phyloP scores from a whole-genome alignment of 2,888 invertebrate species.

The Cancer borealis region DNA sequence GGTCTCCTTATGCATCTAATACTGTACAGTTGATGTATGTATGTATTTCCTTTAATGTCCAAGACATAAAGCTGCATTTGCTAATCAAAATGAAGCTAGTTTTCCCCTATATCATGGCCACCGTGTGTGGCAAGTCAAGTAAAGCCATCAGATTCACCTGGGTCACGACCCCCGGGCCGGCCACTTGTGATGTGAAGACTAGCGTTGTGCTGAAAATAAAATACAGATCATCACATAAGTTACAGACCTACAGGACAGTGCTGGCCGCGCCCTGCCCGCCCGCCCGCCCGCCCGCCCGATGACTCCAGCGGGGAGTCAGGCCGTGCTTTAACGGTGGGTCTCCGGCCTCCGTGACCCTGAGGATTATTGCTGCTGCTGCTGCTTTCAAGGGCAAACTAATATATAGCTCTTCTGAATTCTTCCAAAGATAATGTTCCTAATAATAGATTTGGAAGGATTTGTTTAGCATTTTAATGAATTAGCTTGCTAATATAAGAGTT shows the following conservation, averaged over 20 bases:
- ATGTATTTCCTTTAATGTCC: constrained; percentile 73
- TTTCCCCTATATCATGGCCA: constrained; percentile 55
- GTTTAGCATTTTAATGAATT: constrained; percentile 46
- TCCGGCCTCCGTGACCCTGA: not conserved
- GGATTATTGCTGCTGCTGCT: constrained; percentile 31
- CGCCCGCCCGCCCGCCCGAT: not conserved
- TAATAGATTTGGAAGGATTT: constrained; percentile 57
- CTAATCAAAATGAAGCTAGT: constrained; percentile 76
- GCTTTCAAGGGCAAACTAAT: constrained; percentile 46
- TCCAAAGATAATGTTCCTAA: constrained; percentile 64
- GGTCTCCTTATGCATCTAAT: constrained; percentile 75
- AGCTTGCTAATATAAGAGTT: constrained; percentile 47
- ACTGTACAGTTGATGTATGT: constrained; percentile 75
- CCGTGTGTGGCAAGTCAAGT: constrained; percentile 9
- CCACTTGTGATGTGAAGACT: constrained; percentile 45
- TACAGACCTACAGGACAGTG: constrained; percentile 31
- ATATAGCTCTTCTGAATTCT: constrained; percentile 54
- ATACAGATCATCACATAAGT: constrained; percentile 41
- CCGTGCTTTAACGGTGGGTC: not conserved
- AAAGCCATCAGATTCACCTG: constrained; percentile 33
- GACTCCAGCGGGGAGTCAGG: not conserved
- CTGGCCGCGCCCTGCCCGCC: constrained; percentile 28
- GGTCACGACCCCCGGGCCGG: constrained; percentile 38
- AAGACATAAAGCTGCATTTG: constrained; percentile 74
- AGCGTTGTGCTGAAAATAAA: constrained; percentile 31